Base-by-base conservation (phyloP, 1,140 invertebrate genomes). In the Drosophila murphyi region DNA sequence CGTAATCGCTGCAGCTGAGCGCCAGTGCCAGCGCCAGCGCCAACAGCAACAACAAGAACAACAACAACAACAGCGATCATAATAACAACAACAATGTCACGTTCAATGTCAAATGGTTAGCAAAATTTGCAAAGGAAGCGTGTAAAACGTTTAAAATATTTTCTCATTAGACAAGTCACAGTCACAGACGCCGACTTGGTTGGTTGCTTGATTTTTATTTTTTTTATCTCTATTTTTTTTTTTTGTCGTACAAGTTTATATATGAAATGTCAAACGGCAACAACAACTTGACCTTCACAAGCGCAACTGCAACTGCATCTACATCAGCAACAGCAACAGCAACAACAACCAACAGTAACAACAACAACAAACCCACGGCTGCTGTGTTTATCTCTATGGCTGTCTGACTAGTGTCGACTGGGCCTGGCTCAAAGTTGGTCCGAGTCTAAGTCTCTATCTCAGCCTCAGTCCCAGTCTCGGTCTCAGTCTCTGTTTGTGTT, bases 91-190 rank as follows among this genome's bases (percentile, higher is more conserved):
- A 85, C 85, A 89, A 89, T 89, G 85, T 89, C 85, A 89, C 85
- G 85, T 89, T 89, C 85, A 89, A 89, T 90, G 85, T 90, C 85
- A 89, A 90, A 85, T 79, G 81, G 61, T 85, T 76, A 72, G 76
- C 64, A 72, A 78, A 81, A 82, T 89, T 89, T 89, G 85, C 85
- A 85, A 89, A 89, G 85, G 85, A 89, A 89, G 85, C 85, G 86
- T 89, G 81, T 85, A 85, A 87, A 89, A 64, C 85, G 85, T 78
- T 89, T 89, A 85, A 89, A 89, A 90, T 89, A 89, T 89, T 89
- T 85, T 90, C 86, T 89, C 80, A 89, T 89, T 89, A 89, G 85
- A 89, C 65, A 89, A 83, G 76, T 80, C 50, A 43, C n/a, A 43
- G 77, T 76, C 75, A 70, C 43, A 69, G 76, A 72, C 55, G 64